Percentiles rank a stretch among this genome's conserved stretches.
phyloP scores from a whole-genome alignment of 1,140 invertebrate genomes.

The Globodera rostochiensis region DNA sequence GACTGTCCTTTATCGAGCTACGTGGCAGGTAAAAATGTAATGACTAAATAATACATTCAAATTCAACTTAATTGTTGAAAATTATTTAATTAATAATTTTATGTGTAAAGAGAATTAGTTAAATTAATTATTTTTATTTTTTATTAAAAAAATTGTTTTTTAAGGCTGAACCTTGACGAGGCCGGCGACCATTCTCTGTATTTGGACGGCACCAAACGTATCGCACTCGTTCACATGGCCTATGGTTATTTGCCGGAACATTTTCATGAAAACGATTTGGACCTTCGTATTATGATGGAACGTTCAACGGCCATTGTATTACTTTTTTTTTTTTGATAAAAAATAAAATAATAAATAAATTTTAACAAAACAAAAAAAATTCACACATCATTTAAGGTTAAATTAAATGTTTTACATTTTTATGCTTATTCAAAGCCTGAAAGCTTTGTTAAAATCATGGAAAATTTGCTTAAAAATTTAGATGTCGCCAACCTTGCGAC shows the following conservation, averaged over 20 bases:
- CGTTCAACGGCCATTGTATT: background rate
- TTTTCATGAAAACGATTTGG: slow-evolving; percentile 68
- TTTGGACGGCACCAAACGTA: slow-evolving; percentile 70
- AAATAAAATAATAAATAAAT: slow-evolving; percentile 73
- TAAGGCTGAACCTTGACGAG: slow-evolving; percentile 39
- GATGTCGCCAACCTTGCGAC: slow-evolving; percentile 87
- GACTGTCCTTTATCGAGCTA: too few species aligned
- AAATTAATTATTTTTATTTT: too few species aligned
- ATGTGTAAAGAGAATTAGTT: too few species aligned
- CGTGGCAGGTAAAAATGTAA: too few species aligned
- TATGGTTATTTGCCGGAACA: slow-evolving; percentile 85
- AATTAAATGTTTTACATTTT: too few species aligned
- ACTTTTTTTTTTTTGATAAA: too few species aligned
- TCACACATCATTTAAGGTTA: too few species aligned
- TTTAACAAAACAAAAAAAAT: background rate
- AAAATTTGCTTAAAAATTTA: slow-evolving; percentile 72
- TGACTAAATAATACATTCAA: too few species aligned
- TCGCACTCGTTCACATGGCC: slow-evolving; percentile 89
- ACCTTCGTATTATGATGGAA: slow-evolving; percentile 4
- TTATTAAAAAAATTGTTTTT: background rate
- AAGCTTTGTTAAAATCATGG: too few species aligned
- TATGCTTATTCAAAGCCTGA: too few species aligned
- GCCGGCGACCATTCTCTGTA: slow-evolving; percentile 66
- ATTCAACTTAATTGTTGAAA: too few species aligned
- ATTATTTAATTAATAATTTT: too few species aligned